These are phyloP conservation scores for Trachythela sp. DNA, from an alignment of 64 coral and sea anemone genomes.

Conservation along the genomic window DNA sequence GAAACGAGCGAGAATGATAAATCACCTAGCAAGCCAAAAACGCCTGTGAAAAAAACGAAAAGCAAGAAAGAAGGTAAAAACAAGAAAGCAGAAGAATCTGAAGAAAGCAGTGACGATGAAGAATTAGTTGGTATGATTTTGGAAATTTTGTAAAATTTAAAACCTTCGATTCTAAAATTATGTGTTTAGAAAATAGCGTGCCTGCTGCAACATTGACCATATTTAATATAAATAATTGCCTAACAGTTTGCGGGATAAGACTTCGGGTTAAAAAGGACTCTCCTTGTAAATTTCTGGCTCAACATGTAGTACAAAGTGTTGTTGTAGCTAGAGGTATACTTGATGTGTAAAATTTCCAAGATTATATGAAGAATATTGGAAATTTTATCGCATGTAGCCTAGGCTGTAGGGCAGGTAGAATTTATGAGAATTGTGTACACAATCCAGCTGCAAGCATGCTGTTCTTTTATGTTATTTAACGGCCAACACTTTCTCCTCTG, in stretches of 20 bases:
- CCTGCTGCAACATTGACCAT: too few relatives aligned
- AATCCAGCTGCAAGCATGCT: not conserved
- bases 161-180: not conserved
- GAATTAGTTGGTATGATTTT: slow-evolving; percentile 17
- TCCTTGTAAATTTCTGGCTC: too few relatives aligned
- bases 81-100: not conserved
- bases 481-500: too few relatives aligned
- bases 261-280: too few relatives aligned
- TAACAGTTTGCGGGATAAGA: too few relatives aligned
- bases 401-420: not conserved
- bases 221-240: too few relatives aligned
- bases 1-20: not conserved
- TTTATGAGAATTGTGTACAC: not conserved
- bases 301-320: too few relatives aligned
- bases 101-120: not conserved
- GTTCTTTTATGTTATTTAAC: not conserved
- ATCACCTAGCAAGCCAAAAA: not conserved
- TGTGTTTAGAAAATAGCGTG: too few relatives aligned
- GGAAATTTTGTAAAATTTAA: not conserved
- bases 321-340: too few relatives aligned
- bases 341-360: too few relatives aligned
- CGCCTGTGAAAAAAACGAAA: not conserved
- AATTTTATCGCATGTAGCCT: too few relatives aligned
- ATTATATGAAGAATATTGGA: too few relatives aligned
- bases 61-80: not conserved